phyloP scores from a whole-genome alignment of 2,888 invertebrate genomes.

The Bombylius discolor region DNA sequence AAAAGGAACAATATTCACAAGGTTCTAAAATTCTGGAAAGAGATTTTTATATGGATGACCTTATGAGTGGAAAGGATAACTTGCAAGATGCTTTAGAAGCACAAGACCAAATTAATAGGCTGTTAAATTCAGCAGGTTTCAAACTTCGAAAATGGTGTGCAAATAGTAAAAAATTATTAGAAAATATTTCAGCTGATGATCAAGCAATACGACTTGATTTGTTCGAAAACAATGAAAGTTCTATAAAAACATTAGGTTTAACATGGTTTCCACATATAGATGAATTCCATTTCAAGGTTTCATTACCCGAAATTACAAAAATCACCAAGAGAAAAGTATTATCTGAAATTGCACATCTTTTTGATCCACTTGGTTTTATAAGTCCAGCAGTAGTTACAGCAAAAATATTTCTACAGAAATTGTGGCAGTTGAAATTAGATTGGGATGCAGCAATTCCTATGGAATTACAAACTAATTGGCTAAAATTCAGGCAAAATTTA shows the following conservation, averaged over 20 bases:
- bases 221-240: background rate
- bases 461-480: too few relatives aligned
- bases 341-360: conserved; percentile 8
- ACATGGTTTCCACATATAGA: conserved; percentile 9
- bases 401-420: conserved; percentile 11
- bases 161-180: conserved; percentile 2
- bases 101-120: background rate
- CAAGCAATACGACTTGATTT: background rate
- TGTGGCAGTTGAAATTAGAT: conserved; percentile 5
- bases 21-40: background rate
- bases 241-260: conserved; percentile 6
- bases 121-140: conserved; percentile 7
- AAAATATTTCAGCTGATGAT: background rate
- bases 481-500: too few relatives aligned
- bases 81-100: conserved; percentile 3
- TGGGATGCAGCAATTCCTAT: background rate
- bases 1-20: conserved; percentile 7
- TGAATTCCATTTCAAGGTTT: conserved; percentile 3
- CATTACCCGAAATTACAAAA: background rate
- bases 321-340: conserved; percentile 7
- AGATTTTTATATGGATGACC: too few relatives aligned
- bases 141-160: conserved; percentile 8
- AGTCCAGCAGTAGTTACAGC: conserved; percentile 9
- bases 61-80: too few relatives aligned
- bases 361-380: conserved; percentile 11